Conservation (phyloP, 2,113 vertebrate genomes). For the Megalops atlanticus region DNA sequence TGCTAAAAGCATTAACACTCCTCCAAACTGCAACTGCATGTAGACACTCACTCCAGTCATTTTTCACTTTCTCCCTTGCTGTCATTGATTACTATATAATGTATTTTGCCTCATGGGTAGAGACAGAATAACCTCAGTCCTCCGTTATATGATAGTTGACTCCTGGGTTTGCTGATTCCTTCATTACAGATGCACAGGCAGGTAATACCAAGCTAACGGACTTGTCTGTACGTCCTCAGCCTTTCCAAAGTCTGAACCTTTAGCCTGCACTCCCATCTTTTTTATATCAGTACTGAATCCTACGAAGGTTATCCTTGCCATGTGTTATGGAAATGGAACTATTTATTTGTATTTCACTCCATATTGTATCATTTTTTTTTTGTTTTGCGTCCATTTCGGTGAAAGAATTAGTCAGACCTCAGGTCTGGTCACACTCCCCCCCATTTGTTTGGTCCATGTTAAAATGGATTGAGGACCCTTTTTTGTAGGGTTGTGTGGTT, state of each 20-base stretch:
- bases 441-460: not conserved
- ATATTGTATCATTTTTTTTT: not conserved
- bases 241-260: not conserved
- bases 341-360: not conserved
- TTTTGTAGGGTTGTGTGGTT: not conserved
- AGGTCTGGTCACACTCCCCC: not conserved
- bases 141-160: not conserved
- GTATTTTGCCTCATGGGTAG: not conserved
- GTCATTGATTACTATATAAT: not conserved
- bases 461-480: not conserved
- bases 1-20: not conserved
- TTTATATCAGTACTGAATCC: not conserved
- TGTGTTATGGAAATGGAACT: not conserved
- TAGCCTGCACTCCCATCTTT: not conserved
- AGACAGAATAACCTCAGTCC: not conserved
- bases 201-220: not conserved
- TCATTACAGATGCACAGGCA: not conserved
- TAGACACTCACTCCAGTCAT: not conserved
- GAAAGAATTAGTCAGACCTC: not conserved
- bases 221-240: not conserved
- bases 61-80: not conserved
- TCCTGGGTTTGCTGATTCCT: not conserved
- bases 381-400: not conserved
- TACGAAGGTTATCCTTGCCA: not conserved
- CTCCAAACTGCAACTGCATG: not conserved